Percentiles rank a stretch among this genome's conserved stretches.
Evolutionary conservation across 2,113 vertebrate genomes (phyloP).

Genomic region (Galemys pyrenaicus): DNA sequence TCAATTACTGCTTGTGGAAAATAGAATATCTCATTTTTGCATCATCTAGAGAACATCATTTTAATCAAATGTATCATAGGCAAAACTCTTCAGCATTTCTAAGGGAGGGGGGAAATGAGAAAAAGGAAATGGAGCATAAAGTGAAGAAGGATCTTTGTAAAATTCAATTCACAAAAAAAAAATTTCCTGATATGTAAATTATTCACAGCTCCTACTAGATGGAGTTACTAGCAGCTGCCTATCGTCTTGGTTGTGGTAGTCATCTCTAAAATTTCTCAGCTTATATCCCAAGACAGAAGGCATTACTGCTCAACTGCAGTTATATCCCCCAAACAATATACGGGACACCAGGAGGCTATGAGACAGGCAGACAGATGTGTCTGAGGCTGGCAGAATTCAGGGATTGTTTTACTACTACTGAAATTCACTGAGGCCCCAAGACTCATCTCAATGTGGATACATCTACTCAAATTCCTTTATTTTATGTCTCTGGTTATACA

Average conservation of each 20-base stretch:
- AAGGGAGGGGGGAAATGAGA: not conserved
- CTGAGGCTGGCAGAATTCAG: not conserved
- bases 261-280: slow-evolving; percentile 30
- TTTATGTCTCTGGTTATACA: not conserved
- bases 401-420: not conserved
- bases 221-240: slow-evolving; percentile 27
- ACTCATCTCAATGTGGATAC: not conserved
- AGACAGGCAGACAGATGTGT: not conserved
- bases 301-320: not conserved
- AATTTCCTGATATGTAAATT: slow-evolving; percentile 34
- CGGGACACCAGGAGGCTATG: not conserved
- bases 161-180: slow-evolving; percentile 32
- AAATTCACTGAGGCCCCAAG: not conserved
- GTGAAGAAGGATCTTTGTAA: slow-evolving; percentile 36
- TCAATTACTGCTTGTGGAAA: not conserved
- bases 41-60: not conserved
- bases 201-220: slow-evolving; percentile 37
- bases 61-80: not conserved
- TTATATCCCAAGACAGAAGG: not conserved
- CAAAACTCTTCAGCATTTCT: not conserved
- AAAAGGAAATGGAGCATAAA: slow-evolving; percentile 52
- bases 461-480: not conserved
- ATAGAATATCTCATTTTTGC: not conserved
- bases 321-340: not conserved
- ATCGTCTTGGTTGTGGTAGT: not conserved